Evolutionary conservation across 2,888 invertebrate species (phyloP).

Genomic region (Craniophora ligustri): DNA sequence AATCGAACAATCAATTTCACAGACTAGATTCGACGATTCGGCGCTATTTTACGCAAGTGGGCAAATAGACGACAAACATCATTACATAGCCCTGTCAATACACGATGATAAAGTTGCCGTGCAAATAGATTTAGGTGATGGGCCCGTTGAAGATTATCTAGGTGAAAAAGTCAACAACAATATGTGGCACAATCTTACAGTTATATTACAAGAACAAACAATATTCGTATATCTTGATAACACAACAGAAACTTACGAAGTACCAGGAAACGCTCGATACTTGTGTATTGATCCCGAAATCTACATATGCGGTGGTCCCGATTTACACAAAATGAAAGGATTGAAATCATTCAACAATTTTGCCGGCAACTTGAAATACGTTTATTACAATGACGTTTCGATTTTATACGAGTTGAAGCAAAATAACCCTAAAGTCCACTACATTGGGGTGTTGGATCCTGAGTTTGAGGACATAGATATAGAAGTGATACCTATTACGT

Average conservation of each 20-base stretch:
- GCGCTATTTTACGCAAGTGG: slow-evolving; percentile 97
- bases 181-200: slow-evolving; percentile 96
- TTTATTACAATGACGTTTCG: slow-evolving; percentile 97
- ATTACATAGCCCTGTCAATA: slow-evolving; percentile 96
- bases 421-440: slow-evolving; percentile 95
- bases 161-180: slow-evolving; percentile 92
- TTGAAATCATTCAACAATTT: slow-evolving; percentile 95
- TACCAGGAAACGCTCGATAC: slow-evolving; percentile 90
- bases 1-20: slow-evolving; percentile 62
- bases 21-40: slow-evolving; percentile 97
- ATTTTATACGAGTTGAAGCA: slow-evolving; percentile 96
- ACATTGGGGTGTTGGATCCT: slow-evolving; percentile 93
- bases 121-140: slow-evolving; percentile 96
- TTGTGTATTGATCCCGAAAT: slow-evolving; percentile 98
- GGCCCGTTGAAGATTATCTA: slow-evolving; percentile 91
- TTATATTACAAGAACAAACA: slow-evolving; percentile 92
- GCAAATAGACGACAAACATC: slow-evolving; percentile 95
- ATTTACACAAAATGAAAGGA: slow-evolving; percentile 94
- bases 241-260: slow-evolving; percentile 91
- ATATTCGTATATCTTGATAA: slow-evolving; percentile 93
- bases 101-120: slow-evolving; percentile 94
- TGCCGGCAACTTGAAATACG: slow-evolving; percentile 96
- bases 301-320: slow-evolving; percentile 96
- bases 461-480: slow-evolving; percentile 95
- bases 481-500: slow-evolving; percentile 96